Percentiles rank a stretch among this genome's conserved stretches.
Conservation (phyloP, 2,888 invertebrate species). For the Drosophila engyochracea region DNA sequence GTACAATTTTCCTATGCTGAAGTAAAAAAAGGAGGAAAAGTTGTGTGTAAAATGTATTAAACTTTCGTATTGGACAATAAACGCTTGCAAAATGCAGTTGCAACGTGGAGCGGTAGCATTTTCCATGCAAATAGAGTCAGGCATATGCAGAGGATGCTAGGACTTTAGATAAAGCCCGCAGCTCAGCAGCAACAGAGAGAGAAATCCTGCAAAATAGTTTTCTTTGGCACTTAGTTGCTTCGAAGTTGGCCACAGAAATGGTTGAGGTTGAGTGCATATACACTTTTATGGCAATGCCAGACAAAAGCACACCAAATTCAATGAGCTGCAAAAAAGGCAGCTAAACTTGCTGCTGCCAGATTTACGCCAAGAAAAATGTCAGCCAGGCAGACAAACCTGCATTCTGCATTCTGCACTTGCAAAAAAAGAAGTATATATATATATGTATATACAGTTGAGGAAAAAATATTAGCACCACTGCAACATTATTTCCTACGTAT, state of each 20-base stretch:
- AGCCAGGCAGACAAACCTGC: conserved; percentile 38
- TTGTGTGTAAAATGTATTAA: conserved; percentile 66
- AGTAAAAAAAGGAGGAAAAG: conserved; percentile 34
- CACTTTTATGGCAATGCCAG: conserved; percentile 72
- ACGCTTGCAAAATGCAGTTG: conserved; percentile 51
- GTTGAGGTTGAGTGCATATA: conserved; percentile 31
- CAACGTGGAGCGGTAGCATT: neutral
- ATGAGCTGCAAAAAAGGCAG: conserved; percentile 78
- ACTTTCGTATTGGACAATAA: conserved; percentile 81
- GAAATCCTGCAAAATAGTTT: conserved; percentile 54
- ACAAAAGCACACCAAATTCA: conserved; percentile 79
- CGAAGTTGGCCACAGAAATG: conserved; percentile 50
- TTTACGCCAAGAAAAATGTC: conserved; percentile 79
- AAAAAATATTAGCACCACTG: neutral
- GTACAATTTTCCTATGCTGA: conserved; percentile 69
- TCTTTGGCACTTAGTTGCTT: conserved; percentile 66
- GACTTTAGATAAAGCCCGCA: conserved; percentile 71
- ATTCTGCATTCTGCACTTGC: conserved; percentile 36
- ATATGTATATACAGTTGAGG: neutral
- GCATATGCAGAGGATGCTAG: conserved; percentile 47
- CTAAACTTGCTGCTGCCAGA: conserved; percentile 76
- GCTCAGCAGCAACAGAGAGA: conserved; percentile 18
- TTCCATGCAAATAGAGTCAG: conserved; percentile 37
- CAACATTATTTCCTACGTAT: neutral
- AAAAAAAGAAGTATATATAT: neutral